These are phyloP conservation scores for Apostichopus californicus DNA, from an alignment of 35 echinoderm and acorn worm species.

Conservation along the genomic window DNA sequence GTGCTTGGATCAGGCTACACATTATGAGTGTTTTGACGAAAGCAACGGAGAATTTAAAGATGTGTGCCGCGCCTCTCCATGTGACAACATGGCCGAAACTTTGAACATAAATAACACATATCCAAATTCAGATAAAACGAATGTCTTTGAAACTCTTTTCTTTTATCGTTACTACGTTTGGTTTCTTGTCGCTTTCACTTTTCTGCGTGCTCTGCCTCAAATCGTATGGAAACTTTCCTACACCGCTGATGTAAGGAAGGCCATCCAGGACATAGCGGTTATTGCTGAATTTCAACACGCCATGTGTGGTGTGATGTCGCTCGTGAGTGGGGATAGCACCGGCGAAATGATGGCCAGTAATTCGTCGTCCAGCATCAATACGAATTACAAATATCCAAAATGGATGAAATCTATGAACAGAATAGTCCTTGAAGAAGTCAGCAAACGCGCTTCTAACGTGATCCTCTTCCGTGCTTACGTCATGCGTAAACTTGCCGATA, in stretches of 20 bases:
- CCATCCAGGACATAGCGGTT: neutral
- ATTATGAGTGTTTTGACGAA: constrained; percentile 16
- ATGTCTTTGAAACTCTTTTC: constrained; percentile 15
- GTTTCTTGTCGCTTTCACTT: constrained; percentile 16
- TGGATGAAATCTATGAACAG: neutral
- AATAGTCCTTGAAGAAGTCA: neutral
- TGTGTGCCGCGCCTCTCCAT: neutral
- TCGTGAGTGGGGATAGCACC: neutral
- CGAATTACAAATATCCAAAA: neutral
- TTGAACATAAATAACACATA: neutral
- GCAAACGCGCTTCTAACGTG: neutral
- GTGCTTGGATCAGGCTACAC: constrained; percentile 1
- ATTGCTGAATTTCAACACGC: constrained; percentile 11
- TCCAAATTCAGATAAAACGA: neutral
- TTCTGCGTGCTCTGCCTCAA: constrained; percentile 5
- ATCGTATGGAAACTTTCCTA: neutral
- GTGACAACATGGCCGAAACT: neutral
- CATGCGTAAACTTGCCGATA: neutral
- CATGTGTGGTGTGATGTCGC: constrained; percentile 1
- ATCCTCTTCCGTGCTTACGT: neutral
- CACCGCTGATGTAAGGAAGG: neutral
- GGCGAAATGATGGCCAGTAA: neutral
- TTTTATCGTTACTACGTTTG: constrained; percentile 33
- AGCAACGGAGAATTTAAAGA: neutral
- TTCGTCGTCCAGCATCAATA: too few relatives aligned